Evolutionary conservation across 2,888 invertebrate species (phyloP), one percentile per base, ranked within the genome.

Genomic region (Carpatolechia fugitivella): DNA sequence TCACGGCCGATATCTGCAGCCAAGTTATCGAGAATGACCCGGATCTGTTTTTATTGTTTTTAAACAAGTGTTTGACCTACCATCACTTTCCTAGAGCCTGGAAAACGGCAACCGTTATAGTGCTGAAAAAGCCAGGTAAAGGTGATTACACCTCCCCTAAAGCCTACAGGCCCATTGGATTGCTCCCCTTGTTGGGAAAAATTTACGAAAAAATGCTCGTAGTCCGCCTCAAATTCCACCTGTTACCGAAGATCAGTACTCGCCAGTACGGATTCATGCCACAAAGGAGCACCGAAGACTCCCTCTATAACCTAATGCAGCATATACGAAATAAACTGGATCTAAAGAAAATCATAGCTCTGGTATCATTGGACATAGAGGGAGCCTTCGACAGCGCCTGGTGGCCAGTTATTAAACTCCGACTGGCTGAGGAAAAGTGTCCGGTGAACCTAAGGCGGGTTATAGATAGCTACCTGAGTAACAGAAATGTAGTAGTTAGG

Each of bases 341-440:
- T 0, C 1, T 20, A 10, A 41, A 41, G 24, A 0, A 11, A 20
- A 41, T 41, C 1, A 41, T 1, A 1, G 3, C 5, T 11, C 0
- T 41, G 18, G 54, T 58, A 0, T 58, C 58, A 1, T 20, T 58
- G 8, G 58, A 58, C 13, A 58, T 58, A 44, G 55, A 58, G 48
- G 58, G 56, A 3, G 56, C 56, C 29, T 58, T 58, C 40, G 58
- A 58, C n/a, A 44, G 36, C 46, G 57, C 57, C 1, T 56, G 55
- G 54, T 58, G 58, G 58, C 61, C 59, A 2, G 51, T 38, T 20
- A 20, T 41, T 1, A 41, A 18, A 11, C 1, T 1, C 18, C 1
- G 41, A 8, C 11, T 41, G n/a, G 51, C 40, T 11, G 40, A 51
- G 11, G 6, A 3, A n/a, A 7, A 16, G 14, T 51, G 51, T 20